Percentiles rank a stretch among this genome's conserved stretches.
Conservation (phyloP, 2,888 invertebrate genomes). For the Coleophora deauratella region DNA sequence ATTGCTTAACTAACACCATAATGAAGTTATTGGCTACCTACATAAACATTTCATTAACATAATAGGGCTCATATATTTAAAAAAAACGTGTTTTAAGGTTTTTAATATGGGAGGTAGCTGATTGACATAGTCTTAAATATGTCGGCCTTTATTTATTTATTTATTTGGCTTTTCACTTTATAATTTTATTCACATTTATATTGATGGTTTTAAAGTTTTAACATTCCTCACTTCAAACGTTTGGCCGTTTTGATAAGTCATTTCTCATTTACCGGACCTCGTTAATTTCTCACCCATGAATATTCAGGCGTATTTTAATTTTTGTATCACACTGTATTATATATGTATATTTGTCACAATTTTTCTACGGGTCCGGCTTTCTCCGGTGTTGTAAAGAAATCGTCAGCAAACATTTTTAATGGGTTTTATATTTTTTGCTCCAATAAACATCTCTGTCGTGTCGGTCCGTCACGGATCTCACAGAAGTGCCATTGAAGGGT, state of each 20-base stretch:
- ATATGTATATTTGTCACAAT: conserved; percentile 6
- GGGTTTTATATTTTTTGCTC: conserved; percentile 49
- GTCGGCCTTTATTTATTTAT: too few relatives aligned
- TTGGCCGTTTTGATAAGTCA: too few relatives aligned
- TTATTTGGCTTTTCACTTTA: too few relatives aligned
- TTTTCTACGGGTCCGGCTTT: conserved; percentile 32
- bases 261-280: too few relatives aligned
- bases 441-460: conserved; percentile 47
- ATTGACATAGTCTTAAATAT: too few relatives aligned
- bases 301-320: too few relatives aligned
- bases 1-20: conserved; percentile 3
- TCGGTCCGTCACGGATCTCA: conserved; percentile 26
- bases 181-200: too few relatives aligned
- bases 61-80: neutral
- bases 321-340: conserved; percentile 20
- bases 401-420: conserved; percentile 44
- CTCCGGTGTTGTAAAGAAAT: conserved; percentile 32
- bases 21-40: conserved; percentile 3
- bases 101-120: too few relatives aligned
- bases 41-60: conserved; percentile 10
- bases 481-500: conserved; percentile 50
- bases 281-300: too few relatives aligned
- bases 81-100: neutral
- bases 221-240: too few relatives aligned
- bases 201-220: too few relatives aligned